Conservation (phyloP, 2,113 vertebrate genomes). For the Strigops habroptila region DNA sequence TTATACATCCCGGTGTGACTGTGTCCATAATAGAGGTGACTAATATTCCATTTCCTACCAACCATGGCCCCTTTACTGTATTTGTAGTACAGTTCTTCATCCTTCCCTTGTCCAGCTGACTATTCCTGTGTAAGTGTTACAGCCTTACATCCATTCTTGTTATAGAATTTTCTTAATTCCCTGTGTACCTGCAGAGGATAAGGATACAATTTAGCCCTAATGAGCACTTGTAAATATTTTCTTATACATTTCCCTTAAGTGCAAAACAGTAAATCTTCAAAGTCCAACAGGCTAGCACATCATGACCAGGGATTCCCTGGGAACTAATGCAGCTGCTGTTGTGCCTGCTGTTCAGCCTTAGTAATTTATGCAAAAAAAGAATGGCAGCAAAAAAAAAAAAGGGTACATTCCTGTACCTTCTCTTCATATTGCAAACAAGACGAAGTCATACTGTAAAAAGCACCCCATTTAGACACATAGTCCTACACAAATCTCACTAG, state of each 20-base stretch:
- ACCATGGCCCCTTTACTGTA: background rate
- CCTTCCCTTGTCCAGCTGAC: background rate
- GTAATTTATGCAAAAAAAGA: background rate
- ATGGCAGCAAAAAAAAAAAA: background rate
- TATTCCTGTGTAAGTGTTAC: background rate
- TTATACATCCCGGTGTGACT: background rate
- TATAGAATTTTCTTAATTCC: conserved; percentile 13
- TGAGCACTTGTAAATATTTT: conserved; percentile 51
- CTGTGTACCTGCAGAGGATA: background rate
- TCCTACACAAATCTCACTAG: background rate
- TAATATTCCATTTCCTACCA: background rate
- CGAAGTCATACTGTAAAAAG: background rate
- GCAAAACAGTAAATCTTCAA: conserved; percentile 33
- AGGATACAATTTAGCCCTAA: conserved; percentile 43
- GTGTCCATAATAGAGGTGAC: background rate
- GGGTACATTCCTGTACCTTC: background rate
- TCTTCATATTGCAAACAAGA: background rate
- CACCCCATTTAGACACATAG: background rate
- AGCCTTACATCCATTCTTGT: conserved; percentile 18
- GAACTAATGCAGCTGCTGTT: background rate
- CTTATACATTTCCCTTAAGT: conserved; percentile 13
- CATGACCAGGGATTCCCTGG: conserved; percentile 38
- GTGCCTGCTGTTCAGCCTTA: conserved; percentile 19
- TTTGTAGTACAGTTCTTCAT: background rate
- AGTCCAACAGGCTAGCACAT: conserved; percentile 2